Conservation (phyloP, 2,797 vertebrate genomes). For the Schizothorax lantsangensis region DNA sequence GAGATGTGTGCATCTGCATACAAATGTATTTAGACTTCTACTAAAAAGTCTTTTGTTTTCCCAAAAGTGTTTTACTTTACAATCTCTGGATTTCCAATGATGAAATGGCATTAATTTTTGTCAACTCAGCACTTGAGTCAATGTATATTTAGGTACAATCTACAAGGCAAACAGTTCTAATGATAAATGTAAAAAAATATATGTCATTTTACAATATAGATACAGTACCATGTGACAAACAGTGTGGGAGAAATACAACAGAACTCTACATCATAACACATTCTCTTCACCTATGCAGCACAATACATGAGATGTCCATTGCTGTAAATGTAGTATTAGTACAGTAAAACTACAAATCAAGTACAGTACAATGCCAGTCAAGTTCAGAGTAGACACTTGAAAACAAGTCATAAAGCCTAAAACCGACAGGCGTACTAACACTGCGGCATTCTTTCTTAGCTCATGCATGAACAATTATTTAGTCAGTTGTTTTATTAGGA, state of each 20-base stretch:
- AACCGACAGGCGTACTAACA: conserved; percentile 65
- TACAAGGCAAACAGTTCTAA: conserved; percentile 79
- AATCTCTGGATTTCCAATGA: conserved; percentile 37
- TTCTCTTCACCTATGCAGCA: conserved; percentile 69
- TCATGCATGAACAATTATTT: conserved; percentile 73
- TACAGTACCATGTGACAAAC: conserved; percentile 79
- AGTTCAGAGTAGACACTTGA: conserved; percentile 66
- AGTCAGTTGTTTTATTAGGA: conserved; percentile 72
- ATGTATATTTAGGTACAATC: conserved; percentile 75
- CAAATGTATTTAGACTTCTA: conserved; percentile 1
- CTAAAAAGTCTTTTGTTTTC: not conserved
- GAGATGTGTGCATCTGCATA: not conserved
- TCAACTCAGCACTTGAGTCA: conserved; percentile 71
- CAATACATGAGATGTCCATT: conserved; percentile 58
- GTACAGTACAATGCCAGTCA: conserved; percentile 59
- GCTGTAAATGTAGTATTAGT: conserved; percentile 61
- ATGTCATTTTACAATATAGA: conserved; percentile 80
- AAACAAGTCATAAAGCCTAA: conserved; percentile 66
- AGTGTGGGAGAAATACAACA: conserved; percentile 63
- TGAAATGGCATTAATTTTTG: conserved; percentile 68
- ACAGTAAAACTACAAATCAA: conserved; percentile 66
- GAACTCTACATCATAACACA: conserved; percentile 71
- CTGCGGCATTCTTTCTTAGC: conserved; percentile 57
- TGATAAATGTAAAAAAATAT: conserved; percentile 84
- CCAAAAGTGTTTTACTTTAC: not conserved